Evolutionary conservation across 2,888 invertebrate genomes (phyloP), one percentile per base, ranked within the genome.

Genomic region (Craniophora ligustri): DNA sequence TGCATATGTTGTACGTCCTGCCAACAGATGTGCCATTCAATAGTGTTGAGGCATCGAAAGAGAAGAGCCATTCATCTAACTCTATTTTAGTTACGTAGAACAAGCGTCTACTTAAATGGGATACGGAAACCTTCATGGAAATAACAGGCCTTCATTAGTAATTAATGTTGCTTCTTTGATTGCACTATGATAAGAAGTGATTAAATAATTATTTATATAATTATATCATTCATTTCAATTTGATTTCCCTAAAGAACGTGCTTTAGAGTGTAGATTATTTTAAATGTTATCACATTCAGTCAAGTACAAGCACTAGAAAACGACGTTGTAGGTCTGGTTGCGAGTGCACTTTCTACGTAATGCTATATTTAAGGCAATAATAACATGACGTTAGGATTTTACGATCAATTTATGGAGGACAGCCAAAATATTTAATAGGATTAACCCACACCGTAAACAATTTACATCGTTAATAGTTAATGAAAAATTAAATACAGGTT

Each of bases 21-120:
- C 64, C 58, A 78, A 76, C 86, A 88, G 81, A 88, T 87, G 86
- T 81, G 79, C 68, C 76, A 75, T 78, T 76, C 72, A 78, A 73
- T 75, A 74, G 67, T 74, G 76, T 78, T 76, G 75, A 72, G 32
- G 78, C 74, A 72, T 67, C 55, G 68, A 72, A 72, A 80, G 78
- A 77, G 71, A 75, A 71, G 73, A 68, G 53, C 67, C 74, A 76
- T 76, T 74, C 69, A 76, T 75, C 53, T 58, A 61, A 75, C 60
- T 47, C 71, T 70, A 72, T 73, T 67, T 65, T 49, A 64, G 63
- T 61, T 44, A 66, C 57, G 59, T 55, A 59, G 48, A 73, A 59
- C 58, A 72, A 66, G 69, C 67, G 60, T 60, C 46, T 44, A 59
- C 48, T 63, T 31, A 56, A 67, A 60, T 53, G 36, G 51, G 41